A percentile compares a stretch with the other conserved stretches of the same genome.
phyloP scores from a whole-genome alignment of 2,888 invertebrate species.

The Orthonychiurus folsomi region DNA sequence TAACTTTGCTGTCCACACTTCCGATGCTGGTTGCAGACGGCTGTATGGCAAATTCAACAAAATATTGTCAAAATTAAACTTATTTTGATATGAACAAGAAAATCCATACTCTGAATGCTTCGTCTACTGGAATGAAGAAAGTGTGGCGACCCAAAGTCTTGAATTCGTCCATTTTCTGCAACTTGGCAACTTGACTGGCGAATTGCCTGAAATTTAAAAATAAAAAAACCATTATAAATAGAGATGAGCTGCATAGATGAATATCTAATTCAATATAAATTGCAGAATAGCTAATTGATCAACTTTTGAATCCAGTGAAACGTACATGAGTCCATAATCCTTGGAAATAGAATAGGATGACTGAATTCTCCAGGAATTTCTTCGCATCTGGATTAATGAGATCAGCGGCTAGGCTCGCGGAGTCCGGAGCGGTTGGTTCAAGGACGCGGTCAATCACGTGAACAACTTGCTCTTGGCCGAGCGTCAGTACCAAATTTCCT shows the following conservation, averaged over 20 bases:
- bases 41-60: background rate
- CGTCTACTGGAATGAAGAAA: conserved; percentile 83
- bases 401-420: conserved; percentile 49
- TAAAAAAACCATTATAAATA: too few relatives aligned
- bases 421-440: conserved; percentile 54
- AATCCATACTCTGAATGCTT: conserved; percentile 67
- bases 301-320: background rate
- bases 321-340: background rate
- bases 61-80: conserved; percentile 1
- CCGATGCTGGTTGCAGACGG: conserved; percentile 55
- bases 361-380: conserved; percentile 47
- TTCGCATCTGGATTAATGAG: conserved; percentile 72
- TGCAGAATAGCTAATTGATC: background rate
- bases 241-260: too few relatives aligned
- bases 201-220: conserved; percentile 25
- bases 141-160: conserved; percentile 71
- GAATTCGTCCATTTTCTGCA: conserved; percentile 64
- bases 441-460: conserved; percentile 82
- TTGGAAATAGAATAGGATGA: background rate
- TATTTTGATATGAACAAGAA: background rate
- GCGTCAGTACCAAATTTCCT: conserved; percentile 57
- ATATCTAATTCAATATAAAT: too few relatives aligned
- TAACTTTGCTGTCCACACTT: conserved; percentile 70
- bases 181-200: conserved; percentile 62
- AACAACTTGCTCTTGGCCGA: conserved; percentile 60